Base-by-base conservation (phyloP, 1,140 invertebrate species). In the Physella acuta region DNA sequence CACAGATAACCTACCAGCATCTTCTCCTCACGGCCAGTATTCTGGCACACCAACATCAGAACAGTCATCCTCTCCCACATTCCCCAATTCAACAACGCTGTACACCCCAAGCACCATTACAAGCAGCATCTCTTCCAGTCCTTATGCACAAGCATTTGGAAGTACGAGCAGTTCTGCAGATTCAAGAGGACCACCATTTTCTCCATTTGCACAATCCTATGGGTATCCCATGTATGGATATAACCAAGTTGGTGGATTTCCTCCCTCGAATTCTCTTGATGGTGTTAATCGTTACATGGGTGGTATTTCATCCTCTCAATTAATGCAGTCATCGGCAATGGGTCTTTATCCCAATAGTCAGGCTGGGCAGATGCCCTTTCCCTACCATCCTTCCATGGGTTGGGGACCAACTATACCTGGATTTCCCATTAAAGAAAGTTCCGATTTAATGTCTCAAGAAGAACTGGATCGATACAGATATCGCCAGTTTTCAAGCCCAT, bases 261-360 rank as follows among this genome's bases (percentile, higher is more conserved):
- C 65, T 17, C 1, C 65, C 3, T 56, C 65, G 36, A 68, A 59
- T 31, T 68, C 65, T 2, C 31, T 68, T 3, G 65, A 68, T 28
- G 65, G 65, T 30, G 55, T 68, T n/a, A 68, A 68, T 49, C 65
- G 65, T 44, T 68, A 68, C 65, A 68, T 68, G 65, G 51, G 65
- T 20, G 65, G 65, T 26, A 68, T 68, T 44, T 68, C 65, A 2
- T 68, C 65, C 1, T 68, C 65, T 16, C 65, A 58, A 28, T 36
- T 68, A 2, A 68, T 68, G 65, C 65, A 58, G 39, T 68, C 65
- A 39, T 68, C 65, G 4, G 65, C 65, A 1, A 68, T 68, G 65
- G 65, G 65, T 1, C 55, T 68, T 14, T 68, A 68, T 28, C 59
- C 65, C 4, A 68, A 68, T 31, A 68, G 55, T 36, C 65, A 68